Conservation (phyloP, 2,888 invertebrate species). For the Patella caerulea region DNA sequence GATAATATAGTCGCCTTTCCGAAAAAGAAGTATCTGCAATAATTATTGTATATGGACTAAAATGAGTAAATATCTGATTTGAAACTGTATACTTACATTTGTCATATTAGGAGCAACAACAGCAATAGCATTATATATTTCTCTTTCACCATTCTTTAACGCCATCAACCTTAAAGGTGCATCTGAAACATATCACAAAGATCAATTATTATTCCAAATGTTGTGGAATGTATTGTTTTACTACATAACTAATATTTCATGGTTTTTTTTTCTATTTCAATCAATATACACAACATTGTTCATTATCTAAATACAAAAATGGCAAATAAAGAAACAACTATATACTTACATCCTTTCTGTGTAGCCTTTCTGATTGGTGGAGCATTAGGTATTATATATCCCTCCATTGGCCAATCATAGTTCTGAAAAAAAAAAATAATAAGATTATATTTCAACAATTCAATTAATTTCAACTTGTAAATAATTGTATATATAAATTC, state of each 20-base stretch:
- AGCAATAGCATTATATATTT: conserved; percentile 52
- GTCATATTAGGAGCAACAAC: conserved; percentile 70
- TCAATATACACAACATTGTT: background rate
- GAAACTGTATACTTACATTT: conserved; percentile 57
- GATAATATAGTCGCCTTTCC: too few relatives aligned
- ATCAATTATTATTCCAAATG: background rate
- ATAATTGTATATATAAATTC: background rate
- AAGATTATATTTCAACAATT: background rate
- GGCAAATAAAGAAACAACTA: too few relatives aligned
- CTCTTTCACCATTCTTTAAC: conserved; percentile 68
- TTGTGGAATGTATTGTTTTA: too few relatives aligned
- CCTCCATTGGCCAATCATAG: conserved; percentile 72
- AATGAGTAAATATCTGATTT: background rate
- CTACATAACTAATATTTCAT: too few relatives aligned
- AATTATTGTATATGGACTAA: background rate
- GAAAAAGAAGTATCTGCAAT: background rate
- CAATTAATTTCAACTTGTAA: background rate
- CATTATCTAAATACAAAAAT: too few relatives aligned
- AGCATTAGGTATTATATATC: conserved; percentile 67
- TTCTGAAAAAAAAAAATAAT: conserved; percentile 52
- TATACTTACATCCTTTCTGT: conserved; percentile 53
- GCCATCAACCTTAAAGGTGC: conserved; percentile 62
- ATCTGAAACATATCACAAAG: conserved; percentile 44
- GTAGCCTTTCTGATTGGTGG: conserved; percentile 55
- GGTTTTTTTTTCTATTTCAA: too few relatives aligned